These are phyloP conservation scores for Cyclura pinguis DNA, from an alignment of 2,797 vertebrate genomes.

Conservation along the genomic window DNA sequence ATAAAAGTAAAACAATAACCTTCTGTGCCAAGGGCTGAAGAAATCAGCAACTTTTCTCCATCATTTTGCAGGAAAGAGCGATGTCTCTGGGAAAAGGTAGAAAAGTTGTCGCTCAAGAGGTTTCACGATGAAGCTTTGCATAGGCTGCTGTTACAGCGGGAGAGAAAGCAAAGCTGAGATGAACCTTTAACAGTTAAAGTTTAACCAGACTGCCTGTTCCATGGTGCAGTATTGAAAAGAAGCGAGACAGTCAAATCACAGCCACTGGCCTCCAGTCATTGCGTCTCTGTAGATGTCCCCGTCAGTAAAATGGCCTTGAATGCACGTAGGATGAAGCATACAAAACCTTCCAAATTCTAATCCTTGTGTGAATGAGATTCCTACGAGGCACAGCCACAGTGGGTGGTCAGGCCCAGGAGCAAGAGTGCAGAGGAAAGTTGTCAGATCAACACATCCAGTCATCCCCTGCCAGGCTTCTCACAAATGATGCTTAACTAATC, in stretches of 20 bases:
- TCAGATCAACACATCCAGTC: background rate
- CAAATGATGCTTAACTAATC: conserved; percentile 58
- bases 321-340: background rate
- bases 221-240: background rate
- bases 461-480: conserved; percentile 57
- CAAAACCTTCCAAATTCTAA: background rate
- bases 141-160: background rate
- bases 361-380: conserved; percentile 18
- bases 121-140: background rate
- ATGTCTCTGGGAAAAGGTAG: background rate
- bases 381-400: background rate
- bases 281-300: background rate
- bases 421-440: background rate
- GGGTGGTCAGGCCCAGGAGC: background rate
- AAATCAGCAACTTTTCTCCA: background rate
- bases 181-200: background rate
- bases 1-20: background rate
- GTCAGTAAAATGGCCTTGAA: background rate
- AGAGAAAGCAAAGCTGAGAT: background rate
- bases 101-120: background rate
- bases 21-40: background rate
- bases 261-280: background rate
- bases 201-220: background rate
- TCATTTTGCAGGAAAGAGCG: background rate
- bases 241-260: background rate